Evolutionary conservation across 2,797 vertebrate genomes (phyloP), one percentile per base, ranked within the genome.

Genomic region (Hemibagrus guttatus): DNA sequence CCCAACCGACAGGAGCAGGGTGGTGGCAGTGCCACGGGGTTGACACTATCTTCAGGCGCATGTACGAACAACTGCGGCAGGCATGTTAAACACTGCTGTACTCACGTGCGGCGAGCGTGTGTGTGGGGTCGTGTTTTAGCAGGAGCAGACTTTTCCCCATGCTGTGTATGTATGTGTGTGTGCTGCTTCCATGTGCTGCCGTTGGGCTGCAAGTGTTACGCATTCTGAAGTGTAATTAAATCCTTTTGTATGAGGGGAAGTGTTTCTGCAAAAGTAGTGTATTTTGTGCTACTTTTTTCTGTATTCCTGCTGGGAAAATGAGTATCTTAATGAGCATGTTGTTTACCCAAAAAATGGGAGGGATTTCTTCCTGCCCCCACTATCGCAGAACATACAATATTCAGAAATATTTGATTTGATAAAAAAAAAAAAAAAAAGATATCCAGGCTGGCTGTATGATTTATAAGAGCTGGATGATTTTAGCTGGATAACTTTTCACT

Each of bases 1-100:
- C 83, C 84, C 64, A 79, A 84, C 75, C 81, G 84, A 88, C 79
- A 49, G 85, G 85, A 87, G 88, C 74, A 83, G 80, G 85, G 83
- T 84, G 61, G 87, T 90, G 88, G 82, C 59, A 78, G 26, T 87
- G 90, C 83, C 88, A 91, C 91, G 91, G 91, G 94, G 94, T 93
- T 93, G 93, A 88, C 87, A 75, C 84, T 91, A 91, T 94, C 93
- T 94, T 94, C 93, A 89, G 93, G 93, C 84, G 89, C 85, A 91
- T 93, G 95, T 94, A 93, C 86, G 91, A 95, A 95, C 95, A 95
- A 94, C 95, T 86, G 94, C 89, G 92, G 82, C 90, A 84, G 91
- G 89, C 90, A 81, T 96, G 95, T 96, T 79, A 92, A 94, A 95
- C 95, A 95, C 89, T 91, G 85, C 90, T 93, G 92, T 91, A 91